Evolutionary conservation across 1,140 invertebrate genomes (phyloP).

Genomic region (Megathymus violae): DNA sequence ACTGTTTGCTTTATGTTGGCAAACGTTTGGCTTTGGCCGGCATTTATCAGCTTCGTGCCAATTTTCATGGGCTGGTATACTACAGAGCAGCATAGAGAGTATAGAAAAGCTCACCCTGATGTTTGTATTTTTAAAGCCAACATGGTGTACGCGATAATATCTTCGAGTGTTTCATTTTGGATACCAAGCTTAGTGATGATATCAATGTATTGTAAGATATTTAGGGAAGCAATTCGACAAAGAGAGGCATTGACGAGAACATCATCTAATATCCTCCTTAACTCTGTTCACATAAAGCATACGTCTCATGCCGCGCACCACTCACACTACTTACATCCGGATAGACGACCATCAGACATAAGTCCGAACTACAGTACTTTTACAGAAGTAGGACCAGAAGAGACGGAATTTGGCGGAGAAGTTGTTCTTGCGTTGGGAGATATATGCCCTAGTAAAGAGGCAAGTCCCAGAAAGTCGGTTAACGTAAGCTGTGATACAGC

Average conservation of each 20-base stretch:
- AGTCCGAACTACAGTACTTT: slow-evolving; percentile 86
- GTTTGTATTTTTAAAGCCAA: slow-evolving; percentile 95
- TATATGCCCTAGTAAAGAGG: slow-evolving; percentile 77
- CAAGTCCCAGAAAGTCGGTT: slow-evolving; percentile 78
- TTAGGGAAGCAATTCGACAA: slow-evolving; percentile 94
- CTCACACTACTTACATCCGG: slow-evolving; percentile 87
- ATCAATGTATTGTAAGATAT: slow-evolving; percentile 95
- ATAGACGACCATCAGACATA: slow-evolving; percentile 84
- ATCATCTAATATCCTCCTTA: slow-evolving; percentile 91
- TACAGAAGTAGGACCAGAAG: slow-evolving; percentile 87
- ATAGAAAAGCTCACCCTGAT: slow-evolving; percentile 88
- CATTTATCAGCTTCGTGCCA: slow-evolving; percentile 97
- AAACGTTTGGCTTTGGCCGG: slow-evolving; percentile 95
- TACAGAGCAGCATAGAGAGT: slow-evolving; percentile 89
- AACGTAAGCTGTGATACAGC: slow-evolving; percentile 80
- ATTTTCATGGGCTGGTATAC: slow-evolving; percentile 97
- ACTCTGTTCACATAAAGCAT: slow-evolving; percentile 91
- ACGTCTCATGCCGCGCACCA: slow-evolving; percentile 87
- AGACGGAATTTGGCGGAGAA: slow-evolving; percentile 85
- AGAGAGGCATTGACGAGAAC: slow-evolving; percentile 92
- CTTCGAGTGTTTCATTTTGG: slow-evolving; percentile 97
- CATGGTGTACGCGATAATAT: slow-evolving; percentile 94
- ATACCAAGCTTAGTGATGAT: slow-evolving; percentile 97
- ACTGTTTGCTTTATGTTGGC: slow-evolving; percentile 93
- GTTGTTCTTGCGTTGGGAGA: slow-evolving; percentile 69